Percentiles rank a stretch among this genome's conserved stretches.
Evolutionary conservation across 2,797 vertebrate species (phyloP).

Genomic region (Tympanoctomys barrerae): DNA sequence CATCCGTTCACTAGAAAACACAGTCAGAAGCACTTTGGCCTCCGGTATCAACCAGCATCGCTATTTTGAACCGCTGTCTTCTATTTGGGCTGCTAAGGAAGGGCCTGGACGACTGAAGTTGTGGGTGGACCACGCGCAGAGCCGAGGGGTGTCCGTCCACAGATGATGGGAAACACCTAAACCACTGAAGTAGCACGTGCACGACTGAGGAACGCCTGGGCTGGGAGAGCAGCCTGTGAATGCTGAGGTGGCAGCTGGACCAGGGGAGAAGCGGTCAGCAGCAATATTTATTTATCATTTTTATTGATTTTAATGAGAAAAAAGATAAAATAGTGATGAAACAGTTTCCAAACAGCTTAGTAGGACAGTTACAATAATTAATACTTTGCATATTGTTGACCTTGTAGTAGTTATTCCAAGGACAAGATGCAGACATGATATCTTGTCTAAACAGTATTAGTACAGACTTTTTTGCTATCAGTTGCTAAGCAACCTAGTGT

Average conservation of each 20-base stretch:
- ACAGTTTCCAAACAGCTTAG: too few relatives aligned
- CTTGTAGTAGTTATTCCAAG: too few relatives aligned
- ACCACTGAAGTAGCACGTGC: too few relatives aligned
- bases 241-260: background rate
- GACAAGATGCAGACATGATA: too few relatives aligned
- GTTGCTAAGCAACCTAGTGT: too few relatives aligned
- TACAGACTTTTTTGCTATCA: too few relatives aligned
- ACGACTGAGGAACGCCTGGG: background rate
- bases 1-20: background rate
- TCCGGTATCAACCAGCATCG: fast-evolving
- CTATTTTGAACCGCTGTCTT: background rate
- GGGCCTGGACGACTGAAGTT: background rate
- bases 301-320: too few relatives aligned
- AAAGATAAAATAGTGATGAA: too few relatives aligned
- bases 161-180: too few relatives aligned
- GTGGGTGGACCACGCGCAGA: background rate
- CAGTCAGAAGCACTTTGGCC: background rate
- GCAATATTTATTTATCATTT: background rate
- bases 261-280: background rate
- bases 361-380: too few relatives aligned
- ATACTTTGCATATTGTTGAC: too few relatives aligned
- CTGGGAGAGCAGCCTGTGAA: background rate
- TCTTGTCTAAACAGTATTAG: too few relatives aligned
- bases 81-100: background rate
- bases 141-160: background rate